Evolutionary conservation across 2,797 vertebrate genomes (phyloP).

Genomic region (Clarias laeviceps): DNA sequence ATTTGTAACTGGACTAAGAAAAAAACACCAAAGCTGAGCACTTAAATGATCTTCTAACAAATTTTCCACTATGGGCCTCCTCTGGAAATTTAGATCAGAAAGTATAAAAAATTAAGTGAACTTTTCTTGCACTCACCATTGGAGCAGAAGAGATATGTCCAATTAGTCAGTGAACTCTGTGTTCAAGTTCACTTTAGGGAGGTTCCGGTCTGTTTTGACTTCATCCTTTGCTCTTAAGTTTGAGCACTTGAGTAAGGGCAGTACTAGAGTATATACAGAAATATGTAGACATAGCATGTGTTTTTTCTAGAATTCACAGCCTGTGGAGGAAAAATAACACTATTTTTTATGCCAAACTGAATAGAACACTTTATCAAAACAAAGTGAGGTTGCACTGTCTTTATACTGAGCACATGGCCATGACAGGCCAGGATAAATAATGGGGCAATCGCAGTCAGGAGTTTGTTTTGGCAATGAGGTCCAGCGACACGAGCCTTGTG

Average conservation of each 20-base stretch:
- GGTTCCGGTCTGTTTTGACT: constrained; percentile 32
- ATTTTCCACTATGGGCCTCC: not conserved
- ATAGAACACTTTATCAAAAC: constrained; percentile 28
- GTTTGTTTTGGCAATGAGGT: constrained; percentile 42
- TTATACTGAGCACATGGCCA: constrained; percentile 34
- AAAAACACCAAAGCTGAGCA: not conserved
- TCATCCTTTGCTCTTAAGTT: constrained; percentile 30
- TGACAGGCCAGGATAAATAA: constrained; percentile 44
- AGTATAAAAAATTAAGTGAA: constrained; percentile 15
- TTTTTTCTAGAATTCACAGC: constrained; percentile 32
- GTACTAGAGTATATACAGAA: not conserved
- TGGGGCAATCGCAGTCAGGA: constrained; percentile 21
- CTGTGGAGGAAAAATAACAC: not conserved
- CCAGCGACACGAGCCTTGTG: constrained; percentile 26
- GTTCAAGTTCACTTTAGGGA: constrained; percentile 33
- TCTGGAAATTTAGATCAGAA: not conserved
- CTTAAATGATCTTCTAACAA: not conserved
- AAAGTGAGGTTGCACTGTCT: constrained; percentile 20
- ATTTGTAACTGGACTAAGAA: not conserved
- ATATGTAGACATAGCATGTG: not conserved
- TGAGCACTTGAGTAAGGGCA: constrained; percentile 30
- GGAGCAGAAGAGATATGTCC: constrained; percentile 29
- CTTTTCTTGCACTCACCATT: constrained; percentile 12
- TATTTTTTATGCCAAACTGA: not conserved
- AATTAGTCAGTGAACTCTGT: constrained; percentile 11